Evolutionary conservation across 1,140 invertebrate species (phyloP).

Genomic region (Temnothorax longispinosus): DNA sequence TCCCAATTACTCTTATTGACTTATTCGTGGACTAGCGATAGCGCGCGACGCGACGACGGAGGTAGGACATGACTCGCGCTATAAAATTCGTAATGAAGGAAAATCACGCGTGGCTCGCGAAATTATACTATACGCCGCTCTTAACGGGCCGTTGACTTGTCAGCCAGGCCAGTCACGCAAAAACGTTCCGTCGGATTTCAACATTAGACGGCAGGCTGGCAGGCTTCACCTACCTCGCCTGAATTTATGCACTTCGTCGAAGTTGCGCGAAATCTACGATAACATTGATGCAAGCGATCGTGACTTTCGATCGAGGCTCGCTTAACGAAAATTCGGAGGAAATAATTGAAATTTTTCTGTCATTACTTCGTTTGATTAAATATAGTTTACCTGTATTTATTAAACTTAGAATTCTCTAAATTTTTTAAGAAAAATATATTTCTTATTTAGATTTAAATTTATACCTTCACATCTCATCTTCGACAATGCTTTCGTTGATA

Average conservation of each 20-base stretch:
- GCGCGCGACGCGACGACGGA: background rate
- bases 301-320: constrained; percentile 40
- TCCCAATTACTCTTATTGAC: background rate
- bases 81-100: constrained; percentile 4
- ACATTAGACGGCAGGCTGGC: constrained; percentile 50
- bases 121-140: background rate
- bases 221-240: constrained; percentile 36
- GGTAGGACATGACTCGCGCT: background rate
- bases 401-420: background rate
- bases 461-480: background rate
- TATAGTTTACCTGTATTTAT: background rate
- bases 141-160: constrained; percentile 54
- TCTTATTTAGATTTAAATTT: background rate
- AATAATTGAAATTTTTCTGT: background rate
- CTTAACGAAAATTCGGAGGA: background rate
- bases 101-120: constrained; percentile 21
- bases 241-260: constrained; percentile 58
- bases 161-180: constrained; percentile 70
- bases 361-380: background rate
- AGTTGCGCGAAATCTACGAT: constrained; percentile 61
- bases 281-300: constrained; percentile 65
- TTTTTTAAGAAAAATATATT: background rate
- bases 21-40: background rate
- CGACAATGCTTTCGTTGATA: background rate
- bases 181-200: constrained; percentile 53